Evolutionary conservation across 2,888 invertebrate genomes (phyloP), one percentile per base, ranked within the genome.

Genomic region (Pollenia griseotomentosa): DNA sequence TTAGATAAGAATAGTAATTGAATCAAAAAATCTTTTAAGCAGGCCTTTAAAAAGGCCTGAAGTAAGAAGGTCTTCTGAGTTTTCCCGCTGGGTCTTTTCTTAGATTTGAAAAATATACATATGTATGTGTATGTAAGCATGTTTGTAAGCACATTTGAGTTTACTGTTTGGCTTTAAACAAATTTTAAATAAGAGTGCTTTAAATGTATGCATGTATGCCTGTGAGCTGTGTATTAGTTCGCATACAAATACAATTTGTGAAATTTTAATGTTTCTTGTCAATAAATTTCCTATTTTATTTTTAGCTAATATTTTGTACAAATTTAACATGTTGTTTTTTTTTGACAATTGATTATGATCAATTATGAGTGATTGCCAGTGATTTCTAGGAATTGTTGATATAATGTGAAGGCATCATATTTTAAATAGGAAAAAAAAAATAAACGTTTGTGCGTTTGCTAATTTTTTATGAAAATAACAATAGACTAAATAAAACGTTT

Each of bases 351-450:
- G 57, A 78, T 78, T 68, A 57, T 51, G 23, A 79, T 79, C 70
- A 51, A 23, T 61, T 53, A 61, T 70, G 46, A 61, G 12, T 16
- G 12, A 7, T 40, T 42, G 16, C 2, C 10, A 44, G 59, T 19
- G 19, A 79, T 79, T 70, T 79, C 57, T n/a, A 42, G 23, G 70
- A 79, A 79, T 61, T 79, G 42, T 70, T 57, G 70, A 53, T 79
- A 40, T 33, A 51, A 53, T 19, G 42, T 53, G 42, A 44, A 42
- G 23, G 51, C 68, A 66, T 55, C 33, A 66, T 59, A 55, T 65
- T 70, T 57, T 46, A 16, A 61, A 48, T 40, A 14, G 11, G 8
- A 48, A 40, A 48, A 40, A 16, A 42, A 11, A 19, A 40, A 48
- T 23, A 11, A 10, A 4, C 4, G 0, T 33, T 33, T 33, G 33